Percentiles rank a stretch among this genome's conserved stretches.
Conservation (phyloP, 1,140 invertebrate genomes). For the Sinella curviseta region DNA sequence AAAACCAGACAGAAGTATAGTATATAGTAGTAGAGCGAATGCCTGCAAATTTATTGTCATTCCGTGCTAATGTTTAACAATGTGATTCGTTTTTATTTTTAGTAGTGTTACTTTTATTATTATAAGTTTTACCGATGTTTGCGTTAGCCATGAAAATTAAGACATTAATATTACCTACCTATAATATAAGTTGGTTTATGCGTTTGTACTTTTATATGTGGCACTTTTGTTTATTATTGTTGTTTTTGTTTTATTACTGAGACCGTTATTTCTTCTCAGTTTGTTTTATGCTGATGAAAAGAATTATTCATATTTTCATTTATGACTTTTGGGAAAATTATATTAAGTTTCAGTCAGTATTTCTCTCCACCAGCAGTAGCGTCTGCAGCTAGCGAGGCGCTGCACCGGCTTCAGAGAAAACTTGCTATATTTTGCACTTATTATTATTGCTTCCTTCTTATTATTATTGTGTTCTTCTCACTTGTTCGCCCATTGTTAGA, state of each 20-base stretch:
- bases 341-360: conserved; percentile 5
- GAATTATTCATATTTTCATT: conserved; percentile 22
- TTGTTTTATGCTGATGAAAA: not conserved
- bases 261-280: not conserved
- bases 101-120: not conserved
- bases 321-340: conserved; percentile 11
- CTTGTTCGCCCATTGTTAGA: too few relatives aligned
- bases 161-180: too few relatives aligned
- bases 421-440: not conserved
- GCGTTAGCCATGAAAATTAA: too few relatives aligned
- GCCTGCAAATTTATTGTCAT: not conserved
- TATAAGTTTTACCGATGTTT: not conserved
- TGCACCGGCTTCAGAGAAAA: not conserved
- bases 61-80: not conserved
- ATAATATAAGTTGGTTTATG: too few relatives aligned
- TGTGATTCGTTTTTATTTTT: not conserved
- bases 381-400: not conserved
- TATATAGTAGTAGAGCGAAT: too few relatives aligned
- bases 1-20: too few relatives aligned
- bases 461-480: not conserved
- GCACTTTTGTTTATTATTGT: not conserved
- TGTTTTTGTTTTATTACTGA: too few relatives aligned
- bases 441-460: not conserved
- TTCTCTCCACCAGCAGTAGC: not conserved
- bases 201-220: not conserved